Evolutionary conservation across 2,113 vertebrate genomes (phyloP).

Genomic region (Zosterops pallidus): DNA sequence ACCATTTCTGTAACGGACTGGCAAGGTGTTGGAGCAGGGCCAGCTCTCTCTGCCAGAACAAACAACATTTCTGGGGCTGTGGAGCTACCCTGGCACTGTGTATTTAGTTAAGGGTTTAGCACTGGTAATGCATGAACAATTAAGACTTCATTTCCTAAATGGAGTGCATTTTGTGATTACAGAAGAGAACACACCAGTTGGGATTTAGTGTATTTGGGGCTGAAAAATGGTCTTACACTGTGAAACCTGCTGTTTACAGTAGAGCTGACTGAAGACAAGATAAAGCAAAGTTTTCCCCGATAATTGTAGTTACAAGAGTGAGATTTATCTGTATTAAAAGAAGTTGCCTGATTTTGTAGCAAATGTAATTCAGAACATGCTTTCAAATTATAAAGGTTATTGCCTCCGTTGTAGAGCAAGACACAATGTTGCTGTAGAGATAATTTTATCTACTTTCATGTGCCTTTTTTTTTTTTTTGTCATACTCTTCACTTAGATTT

Average conservation of each 20-base stretch:
- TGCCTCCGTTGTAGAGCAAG: neutral
- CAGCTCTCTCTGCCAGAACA: neutral
- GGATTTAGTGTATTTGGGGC: neutral
- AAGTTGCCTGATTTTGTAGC: neutral
- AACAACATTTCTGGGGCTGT: neutral
- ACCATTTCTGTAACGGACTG: neutral
- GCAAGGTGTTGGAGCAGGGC: neutral
- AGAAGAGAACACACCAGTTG: neutral
- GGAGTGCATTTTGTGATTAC: neutral
- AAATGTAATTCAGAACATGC: neutral
- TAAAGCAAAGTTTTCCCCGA: neutral
- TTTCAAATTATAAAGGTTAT: neutral
- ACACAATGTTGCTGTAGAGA: neutral
- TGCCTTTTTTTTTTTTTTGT: neutral
- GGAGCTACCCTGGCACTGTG: neutral
- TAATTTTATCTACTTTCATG: neutral
- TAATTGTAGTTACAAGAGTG: neutral
- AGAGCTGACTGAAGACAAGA: neutral
- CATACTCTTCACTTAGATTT: neutral
- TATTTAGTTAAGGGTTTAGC: neutral
- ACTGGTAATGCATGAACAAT: neutral
- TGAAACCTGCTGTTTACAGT: neutral
- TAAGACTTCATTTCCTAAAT: neutral
- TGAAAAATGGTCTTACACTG: neutral
- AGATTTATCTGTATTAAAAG: neutral